phyloP scores from a whole-genome alignment of 1,140 invertebrate genomes.

The Conus ventricosus region DNA sequence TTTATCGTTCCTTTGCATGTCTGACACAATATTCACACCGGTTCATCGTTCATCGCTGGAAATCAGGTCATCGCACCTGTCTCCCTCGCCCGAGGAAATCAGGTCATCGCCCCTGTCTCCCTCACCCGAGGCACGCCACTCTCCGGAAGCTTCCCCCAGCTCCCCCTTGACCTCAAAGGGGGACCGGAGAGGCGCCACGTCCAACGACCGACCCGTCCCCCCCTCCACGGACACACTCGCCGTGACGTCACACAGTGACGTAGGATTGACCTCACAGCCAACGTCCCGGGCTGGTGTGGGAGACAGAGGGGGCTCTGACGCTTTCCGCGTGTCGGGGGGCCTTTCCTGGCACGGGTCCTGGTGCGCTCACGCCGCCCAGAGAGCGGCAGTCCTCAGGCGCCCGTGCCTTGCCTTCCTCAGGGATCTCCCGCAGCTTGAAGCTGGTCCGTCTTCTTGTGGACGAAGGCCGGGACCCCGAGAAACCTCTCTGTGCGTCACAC shows the following conservation, averaged over 20 bases:
- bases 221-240: neutral
- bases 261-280: neutral
- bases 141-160: neutral
- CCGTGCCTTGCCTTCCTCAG: constrained; percentile 22
- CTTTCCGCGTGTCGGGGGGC: neutral
- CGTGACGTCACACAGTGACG: neutral
- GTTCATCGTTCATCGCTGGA: too few species aligned
- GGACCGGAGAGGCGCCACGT: neutral
- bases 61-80: too few species aligned
- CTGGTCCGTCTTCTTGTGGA: constrained; percentile 3
- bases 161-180: constrained; percentile 30
- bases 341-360: too few species aligned
- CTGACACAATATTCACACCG: too few species aligned
- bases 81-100: neutral
- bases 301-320: neutral
- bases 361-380: neutral
- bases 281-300: neutral
- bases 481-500: neutral
- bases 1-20: too few species aligned
- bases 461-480: neutral
- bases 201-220: too few species aligned
- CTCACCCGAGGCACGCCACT: neutral
- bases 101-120: neutral
- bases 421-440: constrained; percentile 30
- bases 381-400: neutral